A percentile compares a stretch with the other conserved stretches of the same genome.
These are phyloP conservation scores for Danio choprae DNA, from an alignment of 2,797 vertebrate genomes.

Conservation along the genomic window DNA sequence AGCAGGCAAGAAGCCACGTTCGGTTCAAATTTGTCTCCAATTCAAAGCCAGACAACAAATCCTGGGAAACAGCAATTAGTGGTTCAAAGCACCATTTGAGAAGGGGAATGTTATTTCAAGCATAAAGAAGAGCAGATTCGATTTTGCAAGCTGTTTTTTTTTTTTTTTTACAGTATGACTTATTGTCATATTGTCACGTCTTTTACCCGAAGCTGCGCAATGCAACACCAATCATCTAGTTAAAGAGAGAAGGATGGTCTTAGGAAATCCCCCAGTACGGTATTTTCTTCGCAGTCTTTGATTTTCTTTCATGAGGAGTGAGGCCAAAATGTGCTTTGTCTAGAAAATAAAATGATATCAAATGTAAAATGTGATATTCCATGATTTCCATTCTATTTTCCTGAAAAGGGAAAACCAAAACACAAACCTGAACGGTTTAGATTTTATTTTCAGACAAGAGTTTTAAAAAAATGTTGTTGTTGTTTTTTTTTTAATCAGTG, in stretches of 20 bases:
- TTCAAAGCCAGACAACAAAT: slow-evolving; percentile 71
- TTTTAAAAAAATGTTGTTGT: not conserved
- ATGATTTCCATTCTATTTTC: not conserved
- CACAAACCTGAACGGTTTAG: not conserved
- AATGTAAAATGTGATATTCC: too few relatives aligned
- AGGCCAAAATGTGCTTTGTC: slow-evolving; percentile 22
- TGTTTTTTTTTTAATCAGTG: not conserved
- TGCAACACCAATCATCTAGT: slow-evolving; percentile 15
- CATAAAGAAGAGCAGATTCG: slow-evolving; percentile 57
- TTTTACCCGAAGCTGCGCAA: slow-evolving; percentile 7
- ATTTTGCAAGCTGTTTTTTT: slow-evolving; percentile 7
- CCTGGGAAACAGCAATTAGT: slow-evolving; percentile 72
- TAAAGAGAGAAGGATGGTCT: slow-evolving; percentile 28
- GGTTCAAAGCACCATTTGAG: slow-evolving; percentile 69
- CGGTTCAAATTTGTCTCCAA: slow-evolving; percentile 70
- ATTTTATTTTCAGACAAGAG: not conserved
- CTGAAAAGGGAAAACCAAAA: not conserved
- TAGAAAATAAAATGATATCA: slow-evolving; percentile 5
- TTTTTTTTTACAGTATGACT: slow-evolving; percentile 6
- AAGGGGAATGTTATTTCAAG: slow-evolving; percentile 60
- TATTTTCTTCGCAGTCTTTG: not conserved
- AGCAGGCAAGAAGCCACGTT: slow-evolving; percentile 68
- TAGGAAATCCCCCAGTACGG: slow-evolving; percentile 40
- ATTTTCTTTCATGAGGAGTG: slow-evolving; percentile 20
- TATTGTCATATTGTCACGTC: not conserved